A percentile compares a stretch with the other conserved stretches of the same genome.
phyloP scores from a whole-genome alignment of 2,888 invertebrate genomes.

The Lutraria lutraria region DNA sequence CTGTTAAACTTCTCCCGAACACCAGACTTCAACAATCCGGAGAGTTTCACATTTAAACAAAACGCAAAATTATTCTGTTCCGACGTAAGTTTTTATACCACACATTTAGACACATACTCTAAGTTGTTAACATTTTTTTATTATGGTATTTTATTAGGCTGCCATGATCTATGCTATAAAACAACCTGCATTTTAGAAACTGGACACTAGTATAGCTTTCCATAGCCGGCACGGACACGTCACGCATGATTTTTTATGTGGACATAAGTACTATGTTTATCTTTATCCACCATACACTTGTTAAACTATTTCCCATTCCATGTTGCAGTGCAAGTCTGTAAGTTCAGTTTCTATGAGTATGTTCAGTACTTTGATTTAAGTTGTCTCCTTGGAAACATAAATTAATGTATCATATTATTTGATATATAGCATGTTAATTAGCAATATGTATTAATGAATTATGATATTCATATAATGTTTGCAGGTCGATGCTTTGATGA shows the following conservation, averaged over 20 bases:
- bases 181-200: not conserved
- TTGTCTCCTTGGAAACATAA: not conserved
- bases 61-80: slow-evolving; percentile 65
- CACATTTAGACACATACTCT: not conserved
- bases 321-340: too few relatives aligned
- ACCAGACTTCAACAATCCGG: slow-evolving; percentile 69
- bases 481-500: slow-evolving; percentile 69
- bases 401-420: too few relatives aligned
- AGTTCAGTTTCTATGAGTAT: too few relatives aligned
- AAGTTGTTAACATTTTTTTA: not conserved
- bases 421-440: too few relatives aligned
- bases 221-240: too few relatives aligned
- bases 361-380: too few relatives aligned
- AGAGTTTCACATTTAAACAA: slow-evolving; percentile 64
- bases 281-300: too few relatives aligned
- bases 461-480: slow-evolving; percentile 17
- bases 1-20: slow-evolving; percentile 71
- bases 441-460: too few relatives aligned
- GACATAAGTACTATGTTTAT: too few relatives aligned
- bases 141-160: not conserved
- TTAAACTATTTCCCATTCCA: too few relatives aligned
- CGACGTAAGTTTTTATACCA: slow-evolving; percentile 65
- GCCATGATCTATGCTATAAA: not conserved
- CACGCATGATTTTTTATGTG: too few relatives aligned
- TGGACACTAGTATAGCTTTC: too few relatives aligned